Base-by-base conservation (phyloP, 1,140 invertebrate genomes). In the Euwallacea fornicatus region DNA sequence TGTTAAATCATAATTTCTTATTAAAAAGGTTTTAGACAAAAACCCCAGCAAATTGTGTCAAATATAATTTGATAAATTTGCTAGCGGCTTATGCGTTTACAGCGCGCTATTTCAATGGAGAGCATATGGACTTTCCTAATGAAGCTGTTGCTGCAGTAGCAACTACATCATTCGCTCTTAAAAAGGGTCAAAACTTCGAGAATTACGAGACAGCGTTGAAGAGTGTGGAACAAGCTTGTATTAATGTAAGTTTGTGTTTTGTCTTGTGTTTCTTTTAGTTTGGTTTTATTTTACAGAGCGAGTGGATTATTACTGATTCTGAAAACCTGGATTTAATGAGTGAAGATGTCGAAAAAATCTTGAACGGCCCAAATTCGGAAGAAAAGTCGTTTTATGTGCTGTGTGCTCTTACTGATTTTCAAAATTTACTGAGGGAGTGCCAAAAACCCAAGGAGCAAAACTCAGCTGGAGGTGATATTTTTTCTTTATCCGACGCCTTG, bases 1-100 rank as follows among this genome's bases (percentile, higher is more conserved):
- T 11, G 41, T 21, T 46, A 16, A 46, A 15, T 50, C 21, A 42
- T 41, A 6, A 50, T 21, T 64, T 47, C 43, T 65, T 66, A 59
- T 46, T 58, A 47, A 46, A 11, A 42, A 55, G 7, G 9, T 67
- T 88, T 73, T 77, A 91, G 88, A 88, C 84, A 81, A 82, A 85
- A 15, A 78, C 83, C 41, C 88, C 91, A 42, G 85, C 88, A 21
- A 77, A 83, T n/a, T 85, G 83, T 72, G 82, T 92, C n/a, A 83
- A 84, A 72, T 89, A 84, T 74, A 93, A 92, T 78, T 81, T 93
- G 8, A 81, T 87, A 58, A 93, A 93, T 80, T 84, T 92, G 0
- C 70, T 93, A 7, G 83, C 85, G 16, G 84, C 89, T 10, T 93
- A 93, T 78, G 84, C 84, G 0, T 89, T 88, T 64, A 84, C 84